Conservation (phyloP, 2,113 vertebrate species). For the Brienomyrus brachyistius region DNA sequence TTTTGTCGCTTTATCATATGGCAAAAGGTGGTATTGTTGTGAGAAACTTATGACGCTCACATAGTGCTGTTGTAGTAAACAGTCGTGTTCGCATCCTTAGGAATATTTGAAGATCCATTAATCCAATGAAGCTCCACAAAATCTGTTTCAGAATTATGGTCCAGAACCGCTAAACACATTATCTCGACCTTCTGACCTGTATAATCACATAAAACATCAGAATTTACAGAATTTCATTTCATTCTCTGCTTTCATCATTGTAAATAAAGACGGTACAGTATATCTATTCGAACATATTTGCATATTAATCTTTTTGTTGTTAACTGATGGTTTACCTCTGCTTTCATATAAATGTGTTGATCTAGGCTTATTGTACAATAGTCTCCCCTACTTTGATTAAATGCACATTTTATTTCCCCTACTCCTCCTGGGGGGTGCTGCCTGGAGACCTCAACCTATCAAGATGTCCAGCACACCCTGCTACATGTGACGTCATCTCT, state of each 20-base stretch:
- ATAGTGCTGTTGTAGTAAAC: constrained; percentile 20
- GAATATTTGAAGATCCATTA: neutral
- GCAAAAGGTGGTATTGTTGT: neutral
- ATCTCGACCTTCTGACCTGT: constrained; percentile 33
- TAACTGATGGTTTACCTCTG: neutral
- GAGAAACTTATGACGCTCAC: constrained; percentile 20
- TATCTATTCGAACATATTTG: neutral
- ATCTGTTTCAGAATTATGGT: neutral
- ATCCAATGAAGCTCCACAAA: constrained; percentile 27
- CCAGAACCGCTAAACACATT: constrained; percentile 18
- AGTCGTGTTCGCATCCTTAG: fast-evolving
- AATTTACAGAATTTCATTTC: neutral
- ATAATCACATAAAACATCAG: constrained; percentile 9
- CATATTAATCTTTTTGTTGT: neutral
- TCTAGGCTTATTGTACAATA: neutral
- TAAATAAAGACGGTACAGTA: neutral
- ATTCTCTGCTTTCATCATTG: neutral
- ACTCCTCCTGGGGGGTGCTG: too few species aligned
- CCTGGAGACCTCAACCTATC: too few species aligned
- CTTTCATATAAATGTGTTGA: neutral
- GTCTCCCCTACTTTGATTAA: too few species aligned
- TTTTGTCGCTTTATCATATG: neutral
- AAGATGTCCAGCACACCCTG: too few species aligned
- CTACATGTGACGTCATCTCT: too few species aligned
- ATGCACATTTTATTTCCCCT: too few species aligned